Conservation (phyloP, 1,140 invertebrate species). For the Aporrectodea caliginosa region DNA sequence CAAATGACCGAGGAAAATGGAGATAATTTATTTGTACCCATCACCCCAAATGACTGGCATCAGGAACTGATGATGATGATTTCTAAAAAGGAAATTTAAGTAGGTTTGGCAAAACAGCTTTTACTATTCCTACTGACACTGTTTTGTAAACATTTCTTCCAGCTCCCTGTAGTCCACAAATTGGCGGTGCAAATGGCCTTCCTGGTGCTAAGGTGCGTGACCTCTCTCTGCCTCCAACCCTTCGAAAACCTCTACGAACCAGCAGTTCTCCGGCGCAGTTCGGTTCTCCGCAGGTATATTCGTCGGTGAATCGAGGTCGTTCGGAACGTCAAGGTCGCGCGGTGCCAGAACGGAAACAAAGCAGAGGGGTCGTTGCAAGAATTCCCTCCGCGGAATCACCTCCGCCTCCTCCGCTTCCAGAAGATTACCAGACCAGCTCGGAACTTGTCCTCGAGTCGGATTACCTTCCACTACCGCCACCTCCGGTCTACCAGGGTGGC, state of each 20-base stretch:
- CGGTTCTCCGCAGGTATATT: not conserved
- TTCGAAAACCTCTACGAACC: not conserved
- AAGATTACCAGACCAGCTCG: not conserved
- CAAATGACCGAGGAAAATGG: too few relatives aligned
- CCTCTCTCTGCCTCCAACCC: not conserved
- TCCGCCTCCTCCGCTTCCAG: not conserved
- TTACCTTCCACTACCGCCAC: not conserved
- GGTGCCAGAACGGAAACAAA: not conserved
- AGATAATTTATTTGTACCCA: too few relatives aligned
- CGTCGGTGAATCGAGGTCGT: not conserved
- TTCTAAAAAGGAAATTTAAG: too few relatives aligned
- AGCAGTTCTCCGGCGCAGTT: not conserved
- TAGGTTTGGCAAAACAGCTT: too few relatives aligned
- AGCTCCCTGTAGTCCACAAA: too few relatives aligned
- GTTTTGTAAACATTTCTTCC: too few relatives aligned
- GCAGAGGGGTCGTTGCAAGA: not conserved
- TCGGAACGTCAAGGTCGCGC: not conserved
- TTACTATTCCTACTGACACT: too few relatives aligned
- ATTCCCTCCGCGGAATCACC: not conserved
- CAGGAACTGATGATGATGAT: too few relatives aligned
- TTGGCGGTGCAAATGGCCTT: too few relatives aligned
- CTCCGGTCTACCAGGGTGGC: not conserved
- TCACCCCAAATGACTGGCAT: too few relatives aligned
- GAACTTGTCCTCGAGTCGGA: not conserved
- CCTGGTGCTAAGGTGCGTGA: not conserved